These are phyloP conservation scores for Ericerus pela DNA, from an alignment of 1,140 invertebrate genomes.

Conservation along the genomic window DNA sequence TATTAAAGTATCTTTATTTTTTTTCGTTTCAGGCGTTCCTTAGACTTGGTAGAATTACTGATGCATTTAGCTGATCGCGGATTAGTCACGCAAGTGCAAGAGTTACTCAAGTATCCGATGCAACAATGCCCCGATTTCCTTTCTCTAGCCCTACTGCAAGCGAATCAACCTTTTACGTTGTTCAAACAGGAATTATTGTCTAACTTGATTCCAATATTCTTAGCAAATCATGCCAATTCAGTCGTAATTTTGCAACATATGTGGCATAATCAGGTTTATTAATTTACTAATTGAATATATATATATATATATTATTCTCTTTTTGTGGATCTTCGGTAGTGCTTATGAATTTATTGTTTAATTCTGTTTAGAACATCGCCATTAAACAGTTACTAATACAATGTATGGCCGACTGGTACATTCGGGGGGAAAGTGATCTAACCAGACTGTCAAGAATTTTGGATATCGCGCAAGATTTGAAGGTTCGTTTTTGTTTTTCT, in stretches of 20 bases:
- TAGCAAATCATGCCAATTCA: conserved; percentile 87
- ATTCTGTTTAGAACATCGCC: conserved; percentile 31
- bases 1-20: not conserved
- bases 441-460: conserved; percentile 81
- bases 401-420: conserved; percentile 94
- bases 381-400: conserved; percentile 82
- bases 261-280: conserved; percentile 58
- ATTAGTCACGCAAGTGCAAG: conserved; percentile 62
- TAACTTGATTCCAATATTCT: conserved; percentile 74
- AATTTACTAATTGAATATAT: conserved; percentile 9
- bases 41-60: conserved; percentile 78
- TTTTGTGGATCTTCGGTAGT: conserved; percentile 14
- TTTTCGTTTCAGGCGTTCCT: conserved; percentile 42
- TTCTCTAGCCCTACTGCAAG: conserved; percentile 71
- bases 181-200: conserved; percentile 70
- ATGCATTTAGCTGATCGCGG: conserved; percentile 75
- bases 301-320: conserved; percentile 5
- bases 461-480: conserved; percentile 93
- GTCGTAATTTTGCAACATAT: conserved; percentile 84
- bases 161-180: conserved; percentile 54
- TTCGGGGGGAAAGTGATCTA: conserved; percentile 81
- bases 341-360: conserved; percentile 11
- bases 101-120: conserved; percentile 81
- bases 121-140: conserved; percentile 88
- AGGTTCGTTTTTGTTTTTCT: conserved; percentile 33